Conservation (phyloP, 2,888 invertebrate species). For the Anagyrus pseudococci region DNA sequence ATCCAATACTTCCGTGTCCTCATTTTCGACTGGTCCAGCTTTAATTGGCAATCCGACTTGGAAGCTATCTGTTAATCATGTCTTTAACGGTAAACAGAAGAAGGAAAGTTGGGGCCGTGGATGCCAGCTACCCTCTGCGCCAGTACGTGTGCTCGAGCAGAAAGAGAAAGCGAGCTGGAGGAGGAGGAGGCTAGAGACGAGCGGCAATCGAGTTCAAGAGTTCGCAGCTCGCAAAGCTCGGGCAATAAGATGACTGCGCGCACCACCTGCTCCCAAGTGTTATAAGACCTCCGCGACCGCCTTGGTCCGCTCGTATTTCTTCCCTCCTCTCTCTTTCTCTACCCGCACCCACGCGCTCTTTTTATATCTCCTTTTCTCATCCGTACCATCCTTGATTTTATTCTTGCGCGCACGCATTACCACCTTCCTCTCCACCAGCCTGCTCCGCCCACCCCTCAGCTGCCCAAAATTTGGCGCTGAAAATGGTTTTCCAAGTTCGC, state of each 20-base stretch:
- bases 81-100: constrained; percentile 19
- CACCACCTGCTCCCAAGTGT: constrained; percentile 57
- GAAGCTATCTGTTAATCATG: constrained; percentile 27
- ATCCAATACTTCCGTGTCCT: too few species aligned
- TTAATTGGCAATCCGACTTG: constrained; percentile 26
- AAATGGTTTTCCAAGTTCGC: too few species aligned
- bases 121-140: neutral
- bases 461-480: too few species aligned
- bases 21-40: neutral
- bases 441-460: too few species aligned
- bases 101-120: constrained; percentile 25
- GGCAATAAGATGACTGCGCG: constrained; percentile 52
- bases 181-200: constrained; percentile 3
- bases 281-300: constrained; percentile 48
- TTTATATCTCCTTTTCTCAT: too few species aligned
- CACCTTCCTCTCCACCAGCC: too few species aligned
- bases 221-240: constrained; percentile 26
- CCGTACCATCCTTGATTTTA: constrained; percentile 16
- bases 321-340: constrained; percentile 6
- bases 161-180: neutral
- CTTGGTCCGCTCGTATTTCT: constrained; percentile 28
- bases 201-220: constrained; percentile 36
- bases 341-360: constrained; percentile 4
- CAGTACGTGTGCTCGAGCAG: neutral
- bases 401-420: neutral